Evolutionary conservation across 2,113 vertebrate genomes (phyloP).

Genomic region (Eira barbara): DNA sequence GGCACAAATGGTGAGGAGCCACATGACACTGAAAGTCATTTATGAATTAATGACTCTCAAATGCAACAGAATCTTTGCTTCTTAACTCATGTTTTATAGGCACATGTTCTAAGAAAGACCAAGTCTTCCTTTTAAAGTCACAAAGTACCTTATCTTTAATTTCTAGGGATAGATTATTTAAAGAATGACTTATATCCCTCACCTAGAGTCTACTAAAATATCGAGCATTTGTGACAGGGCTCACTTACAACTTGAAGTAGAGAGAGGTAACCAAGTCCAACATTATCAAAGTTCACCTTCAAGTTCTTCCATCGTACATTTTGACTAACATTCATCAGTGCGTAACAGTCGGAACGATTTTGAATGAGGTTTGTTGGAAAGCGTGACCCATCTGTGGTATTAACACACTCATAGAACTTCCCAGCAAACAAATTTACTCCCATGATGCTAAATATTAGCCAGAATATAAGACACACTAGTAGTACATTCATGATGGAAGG

Average conservation of each 20-base stretch:
- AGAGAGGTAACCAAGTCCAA: constrained; percentile 93
- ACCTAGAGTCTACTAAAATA: neutral
- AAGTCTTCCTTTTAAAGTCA: neutral
- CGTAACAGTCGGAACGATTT: constrained; percentile 74
- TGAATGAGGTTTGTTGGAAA: constrained; percentile 39
- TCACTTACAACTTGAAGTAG: constrained; percentile 78
- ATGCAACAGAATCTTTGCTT: neutral
- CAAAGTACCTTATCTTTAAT: neutral
- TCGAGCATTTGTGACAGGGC: neutral
- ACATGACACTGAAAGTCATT: neutral
- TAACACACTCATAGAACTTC: constrained; percentile 89
- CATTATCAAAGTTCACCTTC: constrained; percentile 98
- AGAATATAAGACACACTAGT: constrained; percentile 98
- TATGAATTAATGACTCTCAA: neutral
- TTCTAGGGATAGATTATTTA: neutral
- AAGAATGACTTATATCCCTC: neutral
- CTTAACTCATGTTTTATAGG: neutral
- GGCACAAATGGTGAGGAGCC: neutral
- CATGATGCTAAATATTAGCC: constrained; percentile 99
- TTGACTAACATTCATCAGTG: constrained; percentile 28
- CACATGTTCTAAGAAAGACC: neutral
- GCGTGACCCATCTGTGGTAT: constrained; percentile 60
- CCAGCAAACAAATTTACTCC: constrained; percentile 98
- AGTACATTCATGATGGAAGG: constrained; percentile 99
- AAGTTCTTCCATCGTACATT: constrained; percentile 87